These are phyloP conservation scores for Champsocephalus esox DNA, from an alignment of 2,797 vertebrate species.

Conservation along the genomic window DNA sequence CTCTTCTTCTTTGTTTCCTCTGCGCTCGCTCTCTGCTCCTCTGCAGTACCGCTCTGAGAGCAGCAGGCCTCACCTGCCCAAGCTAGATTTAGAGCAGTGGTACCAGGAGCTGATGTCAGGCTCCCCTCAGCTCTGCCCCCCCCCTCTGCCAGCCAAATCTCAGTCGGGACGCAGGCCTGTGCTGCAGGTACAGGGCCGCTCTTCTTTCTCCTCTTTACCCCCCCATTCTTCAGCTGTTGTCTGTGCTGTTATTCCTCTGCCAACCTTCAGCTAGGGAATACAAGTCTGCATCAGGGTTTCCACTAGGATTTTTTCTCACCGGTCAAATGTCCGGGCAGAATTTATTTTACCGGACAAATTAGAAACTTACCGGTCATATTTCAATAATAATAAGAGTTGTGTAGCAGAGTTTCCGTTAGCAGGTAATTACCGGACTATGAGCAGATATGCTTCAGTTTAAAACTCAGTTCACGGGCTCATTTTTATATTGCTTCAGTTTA, in stretches of 20 bases:
- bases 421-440: too few species aligned
- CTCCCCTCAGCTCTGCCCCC: constrained; percentile 84
- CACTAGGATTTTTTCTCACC: too few species aligned
- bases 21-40: constrained; percentile 28
- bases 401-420: too few species aligned
- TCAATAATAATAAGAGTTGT: too few species aligned
- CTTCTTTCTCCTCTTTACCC: constrained; percentile 19
- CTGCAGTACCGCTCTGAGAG: constrained; percentile 68
- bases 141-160: constrained; percentile 89
- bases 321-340: too few species aligned
- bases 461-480: too few species aligned
- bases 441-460: too few species aligned
- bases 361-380: too few species aligned
- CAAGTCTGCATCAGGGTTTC: neutral
- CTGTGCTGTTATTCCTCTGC: neutral
- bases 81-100: constrained; percentile 93
- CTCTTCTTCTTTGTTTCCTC: constrained; percentile 24
- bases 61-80: constrained; percentile 78
- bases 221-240: constrained; percentile 31
- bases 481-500: too few species aligned
- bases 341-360: too few species aligned
- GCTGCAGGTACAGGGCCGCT: constrained; percentile 88
- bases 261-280: neutral
- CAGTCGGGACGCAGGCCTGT: constrained; percentile 83
- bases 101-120: constrained; percentile 92